These are phyloP conservation scores for Acropora yongei DNA, from an alignment of 64 coral and sea anemone genomes.

Conservation along the genomic window DNA sequence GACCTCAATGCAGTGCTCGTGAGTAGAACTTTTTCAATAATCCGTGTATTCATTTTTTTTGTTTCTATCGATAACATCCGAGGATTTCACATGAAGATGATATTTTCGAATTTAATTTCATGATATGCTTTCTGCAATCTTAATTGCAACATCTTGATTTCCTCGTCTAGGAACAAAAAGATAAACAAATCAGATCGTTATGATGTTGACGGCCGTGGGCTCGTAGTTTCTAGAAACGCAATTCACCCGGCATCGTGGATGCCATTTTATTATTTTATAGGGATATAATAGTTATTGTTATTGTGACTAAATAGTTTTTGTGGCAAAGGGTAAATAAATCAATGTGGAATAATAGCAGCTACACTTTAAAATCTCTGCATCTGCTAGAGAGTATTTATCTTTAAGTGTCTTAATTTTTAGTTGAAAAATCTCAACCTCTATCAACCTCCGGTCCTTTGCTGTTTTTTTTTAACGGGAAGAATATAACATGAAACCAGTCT, in stretches of 20 bases:
- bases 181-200: too few relatives aligned
- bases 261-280: background rate
- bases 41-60: background rate
- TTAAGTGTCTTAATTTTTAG: too few relatives aligned
- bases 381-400: too few relatives aligned
- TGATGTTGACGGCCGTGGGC: too few relatives aligned
- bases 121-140: background rate
- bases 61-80: background rate
- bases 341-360: too few relatives aligned
- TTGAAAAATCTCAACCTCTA: too few relatives aligned
- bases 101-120: background rate
- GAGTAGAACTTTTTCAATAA: conserved; percentile 8
- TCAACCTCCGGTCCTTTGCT: too few relatives aligned
- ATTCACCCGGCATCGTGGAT: background rate
- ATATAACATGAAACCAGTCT: too few relatives aligned
- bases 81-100: background rate
- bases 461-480: too few relatives aligned
- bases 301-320: background rate
- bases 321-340: background rate
- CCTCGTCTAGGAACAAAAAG: too few relatives aligned
- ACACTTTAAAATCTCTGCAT: background rate
- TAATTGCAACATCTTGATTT: background rate
- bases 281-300: background rate
- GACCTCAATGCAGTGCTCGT: conserved; percentile 80
- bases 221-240: background rate